Conservation (phyloP, 2,888 invertebrate species). For the Cerastis leucographa region DNA sequence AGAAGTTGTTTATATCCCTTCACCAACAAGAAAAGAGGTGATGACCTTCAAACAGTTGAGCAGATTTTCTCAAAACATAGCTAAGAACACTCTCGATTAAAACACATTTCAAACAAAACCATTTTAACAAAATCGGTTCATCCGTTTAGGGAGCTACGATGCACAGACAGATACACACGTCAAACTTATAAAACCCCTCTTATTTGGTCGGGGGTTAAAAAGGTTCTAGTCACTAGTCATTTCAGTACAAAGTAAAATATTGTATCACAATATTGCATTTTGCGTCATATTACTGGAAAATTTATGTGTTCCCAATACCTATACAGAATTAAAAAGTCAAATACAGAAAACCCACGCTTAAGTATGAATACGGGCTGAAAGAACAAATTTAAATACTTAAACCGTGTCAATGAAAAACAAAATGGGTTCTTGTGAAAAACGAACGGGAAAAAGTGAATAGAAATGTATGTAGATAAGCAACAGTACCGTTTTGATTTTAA, state of each 20-base stretch:
- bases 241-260: background rate
- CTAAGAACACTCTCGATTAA: too few species aligned
- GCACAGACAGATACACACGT: too few species aligned
- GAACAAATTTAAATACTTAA: background rate
- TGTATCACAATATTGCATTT: background rate
- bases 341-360: background rate
- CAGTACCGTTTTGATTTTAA: conserved; percentile 31
- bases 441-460: conserved; percentile 47
- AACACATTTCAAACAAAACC: too few species aligned
- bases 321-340: conserved; percentile 29
- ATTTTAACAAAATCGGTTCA: too few species aligned
- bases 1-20: too few species aligned
- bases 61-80: too few species aligned
- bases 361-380: background rate
- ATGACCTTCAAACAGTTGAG: too few species aligned
- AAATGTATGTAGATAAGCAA: conserved; percentile 45
- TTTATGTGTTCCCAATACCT: background rate
- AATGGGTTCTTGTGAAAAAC: conserved; percentile 17
- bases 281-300: background rate
- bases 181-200: too few species aligned
- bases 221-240: too few species aligned
- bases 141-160: too few species aligned
- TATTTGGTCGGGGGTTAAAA: too few species aligned
- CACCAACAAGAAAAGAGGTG: too few species aligned
- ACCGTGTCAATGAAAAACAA: conserved; percentile 21